Conservation (phyloP, 1,140 invertebrate genomes). For the Alviniconcha marisindica region DNA sequence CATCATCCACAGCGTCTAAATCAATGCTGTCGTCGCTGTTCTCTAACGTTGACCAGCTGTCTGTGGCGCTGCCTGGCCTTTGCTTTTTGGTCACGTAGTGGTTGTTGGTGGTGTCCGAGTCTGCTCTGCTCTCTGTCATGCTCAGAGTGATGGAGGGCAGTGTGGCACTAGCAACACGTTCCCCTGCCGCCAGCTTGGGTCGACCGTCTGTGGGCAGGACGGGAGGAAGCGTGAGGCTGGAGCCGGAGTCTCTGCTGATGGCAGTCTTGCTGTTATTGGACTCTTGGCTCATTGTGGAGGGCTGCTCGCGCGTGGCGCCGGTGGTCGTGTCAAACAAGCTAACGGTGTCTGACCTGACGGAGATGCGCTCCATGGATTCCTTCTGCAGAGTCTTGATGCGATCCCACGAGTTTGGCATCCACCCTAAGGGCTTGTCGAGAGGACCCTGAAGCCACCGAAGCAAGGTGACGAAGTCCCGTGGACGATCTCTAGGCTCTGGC, state of each 20-base stretch:
- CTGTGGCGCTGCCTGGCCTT: not conserved
- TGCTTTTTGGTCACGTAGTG: not conserved
- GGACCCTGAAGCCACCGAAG: constrained; percentile 27
- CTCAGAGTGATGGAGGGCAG: no score
- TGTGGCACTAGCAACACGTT: not conserved
- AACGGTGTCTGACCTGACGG: not conserved
- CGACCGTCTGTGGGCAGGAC: not conserved
- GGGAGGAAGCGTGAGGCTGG: no score
- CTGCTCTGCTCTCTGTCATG: not conserved
- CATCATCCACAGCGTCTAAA: not conserved
- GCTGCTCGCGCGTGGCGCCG: not conserved
- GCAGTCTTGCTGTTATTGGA: not conserved
- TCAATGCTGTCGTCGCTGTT: not conserved
- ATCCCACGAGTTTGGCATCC: not conserved
- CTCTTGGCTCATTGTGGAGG: no score
- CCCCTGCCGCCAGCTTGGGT: not conserved
- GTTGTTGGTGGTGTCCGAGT: constrained; percentile 8
- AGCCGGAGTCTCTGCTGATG: not conserved
- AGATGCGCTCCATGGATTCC: constrained; percentile 15
- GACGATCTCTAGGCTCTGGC: constrained; percentile 33
- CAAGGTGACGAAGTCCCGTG: not conserved
- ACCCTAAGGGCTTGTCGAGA: not conserved
- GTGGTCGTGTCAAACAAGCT: not conserved
- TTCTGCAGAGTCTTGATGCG: not conserved
- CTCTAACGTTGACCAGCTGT: not conserved